These are phyloP conservation scores for Myiothlypis chrysogaster DNA, from an alignment of 2,797 vertebrate species.

Conservation along the genomic window DNA sequence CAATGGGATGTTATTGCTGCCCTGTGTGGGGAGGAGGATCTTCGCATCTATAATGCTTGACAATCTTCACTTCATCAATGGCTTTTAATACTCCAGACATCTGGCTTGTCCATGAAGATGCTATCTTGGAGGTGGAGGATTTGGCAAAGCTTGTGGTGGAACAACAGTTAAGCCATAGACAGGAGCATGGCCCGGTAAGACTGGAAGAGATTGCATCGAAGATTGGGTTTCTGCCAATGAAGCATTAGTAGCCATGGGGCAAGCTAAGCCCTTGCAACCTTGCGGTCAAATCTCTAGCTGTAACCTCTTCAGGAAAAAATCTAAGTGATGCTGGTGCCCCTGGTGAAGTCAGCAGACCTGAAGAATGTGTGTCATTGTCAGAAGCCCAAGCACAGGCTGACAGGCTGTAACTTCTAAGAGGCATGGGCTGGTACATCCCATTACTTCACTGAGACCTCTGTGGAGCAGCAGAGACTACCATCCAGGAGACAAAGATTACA, in stretches of 20 bases:
- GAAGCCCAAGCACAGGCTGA: neutral
- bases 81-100: neutral
- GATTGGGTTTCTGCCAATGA: constrained; percentile 13
- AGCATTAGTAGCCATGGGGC: constrained; percentile 23
- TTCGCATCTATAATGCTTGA: neutral
- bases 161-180: neutral
- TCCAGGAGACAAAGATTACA: neutral
- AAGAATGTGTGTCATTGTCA: neutral
- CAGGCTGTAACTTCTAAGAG: constrained; percentile 10
- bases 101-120: constrained; percentile 32
- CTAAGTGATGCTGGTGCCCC: neutral
- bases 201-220: neutral
- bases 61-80: neutral
- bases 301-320: constrained; percentile 7
- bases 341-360: constrained; percentile 47
- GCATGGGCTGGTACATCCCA: neutral
- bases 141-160: constrained; percentile 18
- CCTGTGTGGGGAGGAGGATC: neutral
- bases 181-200: neutral
- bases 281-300: neutral
- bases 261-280: neutral
- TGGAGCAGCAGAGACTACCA: neutral
- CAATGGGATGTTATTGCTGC: neutral
- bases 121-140: constrained; percentile 21
- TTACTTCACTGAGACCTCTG: constrained; percentile 13